Conservation (phyloP, 2,888 invertebrate species). For the Limenitis arthemis region DNA sequence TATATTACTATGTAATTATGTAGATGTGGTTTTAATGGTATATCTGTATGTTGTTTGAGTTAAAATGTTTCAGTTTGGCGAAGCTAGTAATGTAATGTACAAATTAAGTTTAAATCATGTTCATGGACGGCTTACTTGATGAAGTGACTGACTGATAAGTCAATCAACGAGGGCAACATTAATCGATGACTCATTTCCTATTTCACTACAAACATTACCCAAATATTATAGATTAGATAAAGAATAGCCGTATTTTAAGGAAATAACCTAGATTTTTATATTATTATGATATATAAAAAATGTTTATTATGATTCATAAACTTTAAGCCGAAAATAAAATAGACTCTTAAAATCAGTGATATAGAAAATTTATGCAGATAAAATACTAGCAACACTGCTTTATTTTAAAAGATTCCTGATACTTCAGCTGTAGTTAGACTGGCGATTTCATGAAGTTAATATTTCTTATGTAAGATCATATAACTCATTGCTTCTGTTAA, state of each 20-base stretch:
- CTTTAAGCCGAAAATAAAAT: no score
- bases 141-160: conserved; percentile 44
- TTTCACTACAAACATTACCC: conserved; percentile 11
- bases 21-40: no score
- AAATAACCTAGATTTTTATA: not conserved
- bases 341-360: no score
- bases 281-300: not conserved
- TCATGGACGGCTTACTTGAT: conserved; percentile 6
- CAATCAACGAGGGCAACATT: conserved; percentile 33
- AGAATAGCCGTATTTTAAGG: not conserved
- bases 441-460: no score
- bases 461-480: not conserved
- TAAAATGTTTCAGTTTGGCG: no score
- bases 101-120: not conserved
- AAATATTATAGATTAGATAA: conserved; percentile 17
- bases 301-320: no score
- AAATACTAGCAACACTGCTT: not conserved
- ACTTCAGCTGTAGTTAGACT: no score
- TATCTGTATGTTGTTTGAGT: no score
- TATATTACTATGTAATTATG: no score
- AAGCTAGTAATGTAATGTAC: no score
- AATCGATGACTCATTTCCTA: conserved; percentile 34
- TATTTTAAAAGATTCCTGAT: not conserved
- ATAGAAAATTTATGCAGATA: not conserved
- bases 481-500: no score